Evolutionary conservation across 2,888 invertebrate genomes (phyloP).

Genomic region (Lamellibrachia satsuma): DNA sequence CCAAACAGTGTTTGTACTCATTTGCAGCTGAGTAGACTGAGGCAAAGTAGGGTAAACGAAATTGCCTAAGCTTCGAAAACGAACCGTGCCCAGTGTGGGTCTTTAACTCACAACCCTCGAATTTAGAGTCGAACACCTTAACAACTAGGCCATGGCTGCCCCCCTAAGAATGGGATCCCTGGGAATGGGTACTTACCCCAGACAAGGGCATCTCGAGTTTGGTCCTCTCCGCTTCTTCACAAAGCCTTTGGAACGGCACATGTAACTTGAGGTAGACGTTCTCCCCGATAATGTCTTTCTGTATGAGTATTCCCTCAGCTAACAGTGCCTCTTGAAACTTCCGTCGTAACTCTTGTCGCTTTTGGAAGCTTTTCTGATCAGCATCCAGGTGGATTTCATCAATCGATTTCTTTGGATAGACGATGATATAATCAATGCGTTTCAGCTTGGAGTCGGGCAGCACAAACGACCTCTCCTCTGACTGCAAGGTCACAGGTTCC

Average conservation of each 20-base stretch:
- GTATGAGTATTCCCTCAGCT: constrained; percentile 55
- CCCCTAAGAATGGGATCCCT: too few species aligned
- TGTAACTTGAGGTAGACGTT: constrained; percentile 49
- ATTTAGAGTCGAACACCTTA: too few species aligned
- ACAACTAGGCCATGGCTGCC: too few species aligned
- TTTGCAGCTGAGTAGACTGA: too few species aligned
- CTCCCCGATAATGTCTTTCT: constrained; percentile 39
- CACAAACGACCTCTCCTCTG: background rate
- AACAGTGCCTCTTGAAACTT: constrained; percentile 51
- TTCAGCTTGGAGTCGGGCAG: constrained; percentile 43
- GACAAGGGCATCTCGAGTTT: constrained; percentile 62
- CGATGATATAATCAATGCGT: constrained; percentile 60
- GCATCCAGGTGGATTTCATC: constrained; percentile 26
- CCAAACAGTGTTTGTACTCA: too few species aligned
- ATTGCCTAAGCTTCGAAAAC: too few species aligned
- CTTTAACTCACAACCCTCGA: too few species aligned
- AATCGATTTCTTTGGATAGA: constrained; percentile 43
- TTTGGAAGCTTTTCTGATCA: constrained; percentile 27
- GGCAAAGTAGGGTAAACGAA: too few species aligned
- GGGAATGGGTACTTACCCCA: constrained; percentile 52
- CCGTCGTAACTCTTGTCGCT: constrained; percentile 36
- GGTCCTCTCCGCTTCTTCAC: constrained; percentile 60
- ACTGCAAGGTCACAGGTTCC: background rate
- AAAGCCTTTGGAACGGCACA: constrained; percentile 59
- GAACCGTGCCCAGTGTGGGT: too few species aligned